Evolutionary conservation across 1,140 invertebrate species (phyloP), one percentile per base, ranked within the genome.

Genomic region (Lasaia peninsularis): DNA sequence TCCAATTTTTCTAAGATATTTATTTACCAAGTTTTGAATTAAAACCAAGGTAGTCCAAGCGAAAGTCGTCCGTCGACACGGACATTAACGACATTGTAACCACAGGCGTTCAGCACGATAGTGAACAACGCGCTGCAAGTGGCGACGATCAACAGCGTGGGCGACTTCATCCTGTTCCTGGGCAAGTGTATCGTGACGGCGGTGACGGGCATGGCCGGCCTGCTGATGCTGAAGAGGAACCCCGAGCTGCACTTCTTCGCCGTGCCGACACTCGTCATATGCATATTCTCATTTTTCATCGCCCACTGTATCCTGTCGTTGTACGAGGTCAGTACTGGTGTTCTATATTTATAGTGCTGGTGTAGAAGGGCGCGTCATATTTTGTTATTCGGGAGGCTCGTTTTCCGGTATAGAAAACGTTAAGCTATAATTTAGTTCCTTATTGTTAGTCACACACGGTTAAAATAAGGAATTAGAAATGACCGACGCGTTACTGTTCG

Each of bases 131-230:
- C 94, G 1, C 77, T 98, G 31, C 93, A 97, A 91, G 93, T 99
- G 57, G 94, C 95, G 9, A 96, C 97, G 0, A 96, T 99, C 48
- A 98, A 99, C 86, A 95, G 96, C 68, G 92, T 98, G 32, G 97
- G 97, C 7, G 97, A 98, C 84, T 98, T 99, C 79, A 94, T 99
- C 48, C 90, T 99, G 5, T 98, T 99, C 75, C 81, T 99, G 51
- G 96, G 96, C 24, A 99, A 99, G 91, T 94, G 95, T 72, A 94
- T 97, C 32, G 95, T 98, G 31, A 95, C 96, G 8, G 93, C 94
- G 0, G 88, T 94, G 0, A 95, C 94, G 0, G 95, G 94, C 52
- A 91, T 92, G 60, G 87, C 94, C 34, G 94, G 93, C 14, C 85
- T 96, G 7, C 84, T 97, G 31, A 91, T 95, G 44, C 92, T 97